phyloP scores from a whole-genome alignment of 92 coral and sea anemone genomes.

The Metridium senile region DNA sequence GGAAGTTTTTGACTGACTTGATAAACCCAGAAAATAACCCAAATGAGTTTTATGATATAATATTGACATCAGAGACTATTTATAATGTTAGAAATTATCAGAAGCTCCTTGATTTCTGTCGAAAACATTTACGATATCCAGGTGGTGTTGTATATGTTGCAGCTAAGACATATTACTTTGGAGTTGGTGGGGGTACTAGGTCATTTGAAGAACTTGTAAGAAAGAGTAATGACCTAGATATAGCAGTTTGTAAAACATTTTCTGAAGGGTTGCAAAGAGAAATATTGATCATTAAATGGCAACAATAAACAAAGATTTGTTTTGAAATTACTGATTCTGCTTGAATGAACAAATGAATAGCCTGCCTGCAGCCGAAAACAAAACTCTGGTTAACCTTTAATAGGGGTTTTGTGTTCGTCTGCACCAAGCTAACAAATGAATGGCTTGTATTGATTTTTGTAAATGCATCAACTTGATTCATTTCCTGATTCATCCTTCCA shows the following conservation, averaged over 20 bases:
- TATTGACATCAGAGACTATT: constrained; percentile 93
- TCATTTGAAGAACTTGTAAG: constrained; percentile 71
- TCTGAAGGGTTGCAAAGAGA: constrained; percentile 77
- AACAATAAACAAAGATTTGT: no score
- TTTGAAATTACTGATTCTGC: no score
- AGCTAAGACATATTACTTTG: constrained; percentile 94
- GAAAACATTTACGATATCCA: constrained; percentile 63
- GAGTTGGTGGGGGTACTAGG: constrained; percentile 99
- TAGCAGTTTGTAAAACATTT: constrained; percentile 51
- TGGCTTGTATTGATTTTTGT: no score
- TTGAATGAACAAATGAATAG: no score
- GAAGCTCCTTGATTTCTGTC: constrained; percentile 64
- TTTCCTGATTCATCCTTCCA: no score
- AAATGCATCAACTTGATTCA: no score
- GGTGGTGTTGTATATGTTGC: constrained; percentile 81
- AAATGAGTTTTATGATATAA: constrained; percentile 68
- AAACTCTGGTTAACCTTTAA: no score
- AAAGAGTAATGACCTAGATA: constrained; percentile 56
- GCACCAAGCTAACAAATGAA: no score
- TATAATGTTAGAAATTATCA: constrained; percentile 68
- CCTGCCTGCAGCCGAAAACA: no score
- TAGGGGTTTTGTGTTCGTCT: no score
- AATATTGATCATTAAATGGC: constrained; percentile 63
- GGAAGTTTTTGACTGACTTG: constrained; percentile 60
- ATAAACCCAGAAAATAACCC: constrained; percentile 49